A percentile compares a stretch with the other conserved stretches of the same genome.
phyloP scores from a whole-genome alignment of 2,888 invertebrate species.

The Urechis unicinctus region DNA sequence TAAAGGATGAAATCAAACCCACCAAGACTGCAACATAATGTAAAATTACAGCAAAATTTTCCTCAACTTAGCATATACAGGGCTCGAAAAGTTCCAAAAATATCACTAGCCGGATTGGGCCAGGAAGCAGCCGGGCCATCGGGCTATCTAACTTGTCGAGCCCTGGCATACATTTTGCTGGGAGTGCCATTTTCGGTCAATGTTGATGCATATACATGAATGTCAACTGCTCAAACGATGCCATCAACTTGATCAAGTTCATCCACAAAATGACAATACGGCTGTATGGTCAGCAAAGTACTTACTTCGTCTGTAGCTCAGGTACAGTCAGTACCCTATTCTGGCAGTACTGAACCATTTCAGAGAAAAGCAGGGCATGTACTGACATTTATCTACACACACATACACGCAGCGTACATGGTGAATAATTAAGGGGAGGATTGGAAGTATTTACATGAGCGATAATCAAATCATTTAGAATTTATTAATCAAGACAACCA shows the following conservation, averaged over 20 bases:
- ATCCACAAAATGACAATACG: too few relatives aligned
- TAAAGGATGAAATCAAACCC: too few relatives aligned
- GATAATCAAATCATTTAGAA: too few relatives aligned
- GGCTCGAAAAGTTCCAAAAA: background rate
- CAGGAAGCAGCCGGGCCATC: background rate
- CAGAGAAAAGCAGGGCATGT: conserved; percentile 90
- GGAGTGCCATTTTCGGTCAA: background rate
- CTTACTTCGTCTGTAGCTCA: conserved; percentile 80
- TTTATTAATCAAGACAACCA: too few relatives aligned
- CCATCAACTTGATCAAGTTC: too few relatives aligned
- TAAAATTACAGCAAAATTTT: background rate
- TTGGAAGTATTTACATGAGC: too few relatives aligned
- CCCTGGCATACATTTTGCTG: background rate
- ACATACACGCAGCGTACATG: background rate
- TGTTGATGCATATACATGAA: too few relatives aligned
- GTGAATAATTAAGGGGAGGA: background rate
- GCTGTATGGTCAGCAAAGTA: too few relatives aligned
- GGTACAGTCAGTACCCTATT: conserved; percentile 80
- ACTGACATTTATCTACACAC: conserved; percentile 64
- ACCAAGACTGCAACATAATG: too few relatives aligned
- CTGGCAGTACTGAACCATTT: conserved; percentile 96
- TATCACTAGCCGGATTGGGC: too few relatives aligned
- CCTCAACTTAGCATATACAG: background rate
- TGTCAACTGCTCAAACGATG: too few relatives aligned
- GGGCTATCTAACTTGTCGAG: too few relatives aligned